Base-by-base conservation (phyloP, 2,797 vertebrate species). In the Anas acuta region DNA sequence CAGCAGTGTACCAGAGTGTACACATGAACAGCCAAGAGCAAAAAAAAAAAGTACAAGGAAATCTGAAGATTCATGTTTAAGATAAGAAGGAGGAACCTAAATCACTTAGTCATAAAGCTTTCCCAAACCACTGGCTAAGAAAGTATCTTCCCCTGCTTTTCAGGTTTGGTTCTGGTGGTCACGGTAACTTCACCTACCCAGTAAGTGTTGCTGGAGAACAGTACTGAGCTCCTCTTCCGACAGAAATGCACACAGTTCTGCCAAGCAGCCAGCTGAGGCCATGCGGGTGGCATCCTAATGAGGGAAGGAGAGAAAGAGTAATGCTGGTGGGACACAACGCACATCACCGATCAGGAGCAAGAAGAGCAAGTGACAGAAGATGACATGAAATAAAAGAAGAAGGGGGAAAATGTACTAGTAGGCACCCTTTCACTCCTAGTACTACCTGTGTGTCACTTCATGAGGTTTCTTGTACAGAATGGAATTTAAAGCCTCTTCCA, bases 251-350 rank as follows among this genome's bases (percentile, higher is more conserved):
- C 99, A 99, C 35, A 99, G 97, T 88, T 99, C 99, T 43, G 99
- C 99, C 51, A 99, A 96, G 90, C 99, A 99, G 78, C 99, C 99
- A 0, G 99, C 99, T 2, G 99, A 99, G 23, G 99, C 98, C 98
- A 99, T 98, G 64, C 99, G 99, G 6, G 99, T 99, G 62, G 99
- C 98, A 93, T 99, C 99, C 99, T 99, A 76, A 65, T 5, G 39
- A 35, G 67, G 35, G 11, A 45, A 13, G 32, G 62, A 58, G 67
- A 54, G 49, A 9, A 75, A 49, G 8, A 87, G 54, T 28, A 57
- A 87, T 67, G 53, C 7, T 35, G 8, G 58, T 9, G 35, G 21
- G 89, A 67, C 71, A 73, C 69, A 37, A 4, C 20, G 47, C 33
- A 19, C 30, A 35, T 32, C 62, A 81, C 65, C 74, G 77, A 54